Percentiles rank a stretch among this genome's conserved stretches.
phyloP scores from a whole-genome alignment of 2,113 vertebrate genomes.

The Cettia cetti region DNA sequence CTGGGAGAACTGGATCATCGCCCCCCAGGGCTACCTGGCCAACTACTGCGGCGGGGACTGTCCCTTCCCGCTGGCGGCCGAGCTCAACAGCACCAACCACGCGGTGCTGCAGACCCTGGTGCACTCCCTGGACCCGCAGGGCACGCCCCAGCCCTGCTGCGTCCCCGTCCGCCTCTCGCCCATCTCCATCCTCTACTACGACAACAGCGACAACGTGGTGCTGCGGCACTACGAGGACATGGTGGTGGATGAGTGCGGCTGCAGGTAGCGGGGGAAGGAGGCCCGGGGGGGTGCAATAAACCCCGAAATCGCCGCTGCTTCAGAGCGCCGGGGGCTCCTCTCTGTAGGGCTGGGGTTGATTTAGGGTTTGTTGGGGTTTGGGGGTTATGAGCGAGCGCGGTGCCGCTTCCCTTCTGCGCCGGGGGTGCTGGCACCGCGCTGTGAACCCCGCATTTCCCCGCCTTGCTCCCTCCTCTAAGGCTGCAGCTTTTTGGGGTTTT shows the following conservation, averaged over 20 bases:
- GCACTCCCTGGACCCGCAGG: conserved; percentile 80
- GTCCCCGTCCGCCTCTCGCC: conserved; percentile 89
- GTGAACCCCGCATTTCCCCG: not conserved
- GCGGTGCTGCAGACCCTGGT: conserved; percentile 92
- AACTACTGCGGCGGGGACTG: conserved; percentile 94
- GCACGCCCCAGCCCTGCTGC: conserved; percentile 87
- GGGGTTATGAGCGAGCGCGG: not conserved
- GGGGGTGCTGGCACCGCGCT: not conserved
- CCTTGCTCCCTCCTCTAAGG: fast-evolving
- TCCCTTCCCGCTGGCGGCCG: conserved; percentile 82
- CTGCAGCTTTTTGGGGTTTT: not conserved
- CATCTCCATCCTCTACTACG: conserved; percentile 95
- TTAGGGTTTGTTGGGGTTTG: fast-evolving
- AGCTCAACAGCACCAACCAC: conserved; percentile 90
- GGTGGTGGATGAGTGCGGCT: conserved; percentile 95
- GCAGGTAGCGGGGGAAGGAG: conserved; percentile 71
- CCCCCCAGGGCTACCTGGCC: conserved; percentile 90
- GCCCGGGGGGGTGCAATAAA: no score
- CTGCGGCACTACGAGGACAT: conserved; percentile 93
- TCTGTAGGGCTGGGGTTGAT: fast-evolving
- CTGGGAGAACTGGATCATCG: conserved; percentile 97
- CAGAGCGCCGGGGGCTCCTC: not conserved
- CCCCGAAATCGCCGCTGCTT: no score
- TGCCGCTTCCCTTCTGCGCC: not conserved
- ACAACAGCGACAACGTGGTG: conserved; percentile 94